These are phyloP conservation scores for Crypturellus undulatus DNA, from an alignment of 2,113 vertebrate genomes.

Conservation along the genomic window DNA sequence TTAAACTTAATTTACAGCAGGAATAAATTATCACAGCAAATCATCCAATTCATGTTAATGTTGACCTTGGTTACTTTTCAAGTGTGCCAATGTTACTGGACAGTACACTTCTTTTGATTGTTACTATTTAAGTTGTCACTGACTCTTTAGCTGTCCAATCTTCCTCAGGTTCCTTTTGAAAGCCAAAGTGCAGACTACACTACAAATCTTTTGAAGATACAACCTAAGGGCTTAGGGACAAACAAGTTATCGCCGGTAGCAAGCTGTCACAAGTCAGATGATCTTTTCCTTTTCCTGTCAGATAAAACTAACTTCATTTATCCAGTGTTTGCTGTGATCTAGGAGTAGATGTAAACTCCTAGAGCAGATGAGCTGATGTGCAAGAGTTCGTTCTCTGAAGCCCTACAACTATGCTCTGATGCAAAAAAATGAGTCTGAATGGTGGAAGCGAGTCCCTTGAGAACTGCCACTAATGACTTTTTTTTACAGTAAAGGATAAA, in stretches of 20 bases:
- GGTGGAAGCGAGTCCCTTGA: not conserved
- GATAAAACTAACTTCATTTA: constrained; percentile 2
- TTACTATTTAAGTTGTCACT: not conserved
- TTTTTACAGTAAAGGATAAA: not conserved
- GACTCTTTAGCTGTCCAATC: not conserved
- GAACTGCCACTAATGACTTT: not conserved
- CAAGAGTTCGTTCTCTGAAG: not conserved
- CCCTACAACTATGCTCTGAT: not conserved
- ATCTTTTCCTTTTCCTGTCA: not conserved
- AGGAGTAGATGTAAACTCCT: not conserved
- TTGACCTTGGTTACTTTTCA: not conserved
- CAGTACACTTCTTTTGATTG: not conserved
- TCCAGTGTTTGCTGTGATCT: not conserved
- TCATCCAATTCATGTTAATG: not conserved
- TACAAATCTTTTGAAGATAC: not conserved
- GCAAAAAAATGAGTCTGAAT: not conserved
- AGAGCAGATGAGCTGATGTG: not conserved
- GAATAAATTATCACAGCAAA: not conserved
- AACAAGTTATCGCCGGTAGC: not conserved
- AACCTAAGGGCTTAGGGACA: not conserved
- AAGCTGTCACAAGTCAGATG: not conserved
- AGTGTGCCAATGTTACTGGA: not conserved
- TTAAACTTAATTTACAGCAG: not conserved
- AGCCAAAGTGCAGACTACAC: not conserved
- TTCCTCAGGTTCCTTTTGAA: not conserved